phyloP scores from a whole-genome alignment of 2,888 invertebrate genomes.

The Andrena marginata region DNA sequence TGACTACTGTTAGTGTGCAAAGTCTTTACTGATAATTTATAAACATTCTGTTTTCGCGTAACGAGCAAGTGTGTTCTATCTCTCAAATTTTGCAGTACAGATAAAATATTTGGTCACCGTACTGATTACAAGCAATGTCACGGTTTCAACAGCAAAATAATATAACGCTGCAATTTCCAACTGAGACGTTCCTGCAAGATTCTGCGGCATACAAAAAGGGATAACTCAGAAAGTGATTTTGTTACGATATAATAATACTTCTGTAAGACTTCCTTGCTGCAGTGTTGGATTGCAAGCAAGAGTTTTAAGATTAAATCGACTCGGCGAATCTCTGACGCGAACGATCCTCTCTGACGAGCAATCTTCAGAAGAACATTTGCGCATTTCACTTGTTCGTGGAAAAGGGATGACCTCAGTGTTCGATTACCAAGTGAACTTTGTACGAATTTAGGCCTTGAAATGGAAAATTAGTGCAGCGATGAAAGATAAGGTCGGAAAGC shows the following conservation, averaged over 20 bases:
- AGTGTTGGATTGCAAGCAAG: neutral
- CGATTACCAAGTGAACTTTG: neutral
- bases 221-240: constrained; percentile 4
- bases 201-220: neutral
- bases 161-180: neutral
- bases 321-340: constrained; percentile 2
- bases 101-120: no score
- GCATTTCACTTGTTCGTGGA: no score
- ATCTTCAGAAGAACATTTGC: neutral
- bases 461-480: neutral
- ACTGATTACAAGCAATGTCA: no score
- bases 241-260: constrained; percentile 4
- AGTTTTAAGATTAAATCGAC: neutral
- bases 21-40: no score
- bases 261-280: constrained; percentile 1
- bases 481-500: neutral
- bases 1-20: no score
- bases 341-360: neutral
- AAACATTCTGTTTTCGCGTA: no score
- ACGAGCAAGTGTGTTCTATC: no score
- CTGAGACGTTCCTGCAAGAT: neutral
- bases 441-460: constrained; percentile 4
- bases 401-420: neutral
- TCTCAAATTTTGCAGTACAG: no score
- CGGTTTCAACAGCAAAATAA: neutral